These are phyloP conservation scores for Neodiprion pinetum DNA, from an alignment of 1,140 invertebrate genomes.

Conservation along the genomic window DNA sequence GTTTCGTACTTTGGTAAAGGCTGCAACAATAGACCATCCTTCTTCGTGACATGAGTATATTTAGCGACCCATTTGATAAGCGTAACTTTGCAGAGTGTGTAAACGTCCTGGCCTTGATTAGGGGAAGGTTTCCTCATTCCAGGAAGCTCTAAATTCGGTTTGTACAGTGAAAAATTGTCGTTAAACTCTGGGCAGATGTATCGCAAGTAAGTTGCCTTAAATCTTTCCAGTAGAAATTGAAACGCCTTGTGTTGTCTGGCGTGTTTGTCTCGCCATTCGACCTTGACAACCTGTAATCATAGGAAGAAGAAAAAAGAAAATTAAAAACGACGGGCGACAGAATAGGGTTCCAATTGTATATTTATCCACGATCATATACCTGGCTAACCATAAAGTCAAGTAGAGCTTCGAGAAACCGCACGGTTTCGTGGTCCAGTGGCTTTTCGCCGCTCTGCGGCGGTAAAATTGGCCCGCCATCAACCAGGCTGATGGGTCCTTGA, in stretches of 20 bases:
- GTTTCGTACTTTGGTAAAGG: conserved; percentile 47
- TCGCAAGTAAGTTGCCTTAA: conserved; percentile 89
- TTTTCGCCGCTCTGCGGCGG: conserved; percentile 87
- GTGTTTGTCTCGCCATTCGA: conserved; percentile 90
- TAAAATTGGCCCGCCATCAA: conserved; percentile 84
- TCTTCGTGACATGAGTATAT: conserved; percentile 79
- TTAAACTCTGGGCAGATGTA: conserved; percentile 92
- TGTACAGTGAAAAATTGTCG: conserved; percentile 83
- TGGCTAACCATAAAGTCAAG: conserved; percentile 91
- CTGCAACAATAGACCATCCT: conserved; percentile 60
- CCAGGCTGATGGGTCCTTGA: conserved; percentile 76
- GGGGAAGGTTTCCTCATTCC: conserved; percentile 53
- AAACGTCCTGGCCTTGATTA: conserved; percentile 68
- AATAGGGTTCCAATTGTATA: conserved; percentile 9
- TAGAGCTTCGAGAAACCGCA: conserved; percentile 87
- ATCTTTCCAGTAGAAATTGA: conserved; percentile 90
- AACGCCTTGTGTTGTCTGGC: conserved; percentile 82
- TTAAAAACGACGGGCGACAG: conserved; percentile 8
- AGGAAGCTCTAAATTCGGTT: conserved; percentile 81
- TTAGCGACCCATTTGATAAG: conserved; percentile 90
- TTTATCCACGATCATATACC: conserved; percentile 53
- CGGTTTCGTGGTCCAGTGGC: conserved; percentile 85
- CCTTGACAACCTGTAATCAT: conserved; percentile 74
- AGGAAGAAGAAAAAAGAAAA: conserved; percentile 25
- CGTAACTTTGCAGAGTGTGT: conserved; percentile 78